phyloP scores from a whole-genome alignment of 2,888 invertebrate species.

The Saturnia japonica region DNA sequence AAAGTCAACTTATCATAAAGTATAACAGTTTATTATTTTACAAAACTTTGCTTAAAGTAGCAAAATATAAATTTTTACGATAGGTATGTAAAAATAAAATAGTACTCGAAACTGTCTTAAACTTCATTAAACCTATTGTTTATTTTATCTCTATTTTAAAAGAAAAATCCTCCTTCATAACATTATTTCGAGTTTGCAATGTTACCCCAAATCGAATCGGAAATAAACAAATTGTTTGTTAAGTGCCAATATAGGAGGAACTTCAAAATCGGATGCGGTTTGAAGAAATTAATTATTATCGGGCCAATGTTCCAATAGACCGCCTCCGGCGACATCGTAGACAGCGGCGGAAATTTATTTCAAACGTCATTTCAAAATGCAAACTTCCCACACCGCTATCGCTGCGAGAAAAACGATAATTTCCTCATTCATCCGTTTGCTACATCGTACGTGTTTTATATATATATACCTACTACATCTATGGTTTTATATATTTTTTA shows the following conservation, averaged over 20 bases:
- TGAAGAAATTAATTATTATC: constrained; percentile 74
- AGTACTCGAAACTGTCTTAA: too few relatives aligned
- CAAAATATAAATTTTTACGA: too few relatives aligned
- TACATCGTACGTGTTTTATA: not conserved
- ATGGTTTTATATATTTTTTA: too few relatives aligned
- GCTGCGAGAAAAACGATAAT: constrained; percentile 60
- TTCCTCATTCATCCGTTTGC: constrained; percentile 43
- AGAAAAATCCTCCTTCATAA: not conserved
- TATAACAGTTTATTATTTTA: too few relatives aligned
- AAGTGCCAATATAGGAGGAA: constrained; percentile 32
- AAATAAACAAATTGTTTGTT: constrained; percentile 40
- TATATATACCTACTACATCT: too few relatives aligned
- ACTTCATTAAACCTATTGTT: too few relatives aligned
- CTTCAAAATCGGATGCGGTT: constrained; percentile 51
- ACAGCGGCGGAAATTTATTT: constrained; percentile 73
- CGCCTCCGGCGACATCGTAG: constrained; percentile 56
- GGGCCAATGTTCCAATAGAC: constrained; percentile 77
- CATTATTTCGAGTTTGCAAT: not conserved
- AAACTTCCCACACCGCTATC: constrained; percentile 47
- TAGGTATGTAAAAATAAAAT: too few relatives aligned
- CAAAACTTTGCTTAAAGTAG: too few relatives aligned
- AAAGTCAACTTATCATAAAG: too few relatives aligned
- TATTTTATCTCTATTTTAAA: not conserved
- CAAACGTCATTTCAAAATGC: constrained; percentile 72
- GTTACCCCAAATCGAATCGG: constrained; percentile 28